Conservation (phyloP, 2,113 vertebrate species). For the Calidris pygmaea region DNA sequence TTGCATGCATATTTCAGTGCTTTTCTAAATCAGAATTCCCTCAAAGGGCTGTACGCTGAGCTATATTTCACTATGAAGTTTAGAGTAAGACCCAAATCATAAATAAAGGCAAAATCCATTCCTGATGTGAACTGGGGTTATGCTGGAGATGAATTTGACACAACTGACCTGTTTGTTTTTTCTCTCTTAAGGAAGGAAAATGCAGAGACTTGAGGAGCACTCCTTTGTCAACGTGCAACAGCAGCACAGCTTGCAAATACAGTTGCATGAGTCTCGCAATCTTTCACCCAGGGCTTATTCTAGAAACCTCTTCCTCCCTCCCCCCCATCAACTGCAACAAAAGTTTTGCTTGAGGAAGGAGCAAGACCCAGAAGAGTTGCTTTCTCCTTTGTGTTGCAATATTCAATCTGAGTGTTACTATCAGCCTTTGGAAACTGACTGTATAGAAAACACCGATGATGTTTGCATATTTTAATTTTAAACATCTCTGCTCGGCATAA, state of each 20-base stretch:
- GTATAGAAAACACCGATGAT: slow-evolving; percentile 27
- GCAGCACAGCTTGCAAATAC: not conserved
- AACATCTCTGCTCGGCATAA: not conserved
- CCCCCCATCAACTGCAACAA: not conserved
- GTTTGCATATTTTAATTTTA: slow-evolving; percentile 51
- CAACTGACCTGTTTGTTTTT: not conserved
- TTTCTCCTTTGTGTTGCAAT: slow-evolving; percentile 12
- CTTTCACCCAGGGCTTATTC: slow-evolving; percentile 13
- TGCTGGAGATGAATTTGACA: not conserved
- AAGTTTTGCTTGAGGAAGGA: slow-evolving; percentile 35
- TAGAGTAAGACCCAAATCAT: not conserved
- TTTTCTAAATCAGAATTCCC: slow-evolving; percentile 48
- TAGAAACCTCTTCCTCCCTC: slow-evolving; percentile 49
- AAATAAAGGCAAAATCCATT: slow-evolving; percentile 1
- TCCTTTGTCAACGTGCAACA: not conserved
- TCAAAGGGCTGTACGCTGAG: not conserved
- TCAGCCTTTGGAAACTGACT: slow-evolving; percentile 46
- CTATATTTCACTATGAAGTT: not conserved
- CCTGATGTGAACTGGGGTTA: not conserved
- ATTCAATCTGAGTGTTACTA: slow-evolving; percentile 54
- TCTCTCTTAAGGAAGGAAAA: not conserved
- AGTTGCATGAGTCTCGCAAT: not conserved
- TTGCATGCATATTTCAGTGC: slow-evolving; percentile 29
- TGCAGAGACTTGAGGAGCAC: not conserved
- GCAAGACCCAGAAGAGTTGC: not conserved